A percentile compares a stretch with the other conserved stretches of the same genome.
phyloP scores from a whole-genome alignment of 2,113 vertebrate species.

The Castor canadensis region DNA sequence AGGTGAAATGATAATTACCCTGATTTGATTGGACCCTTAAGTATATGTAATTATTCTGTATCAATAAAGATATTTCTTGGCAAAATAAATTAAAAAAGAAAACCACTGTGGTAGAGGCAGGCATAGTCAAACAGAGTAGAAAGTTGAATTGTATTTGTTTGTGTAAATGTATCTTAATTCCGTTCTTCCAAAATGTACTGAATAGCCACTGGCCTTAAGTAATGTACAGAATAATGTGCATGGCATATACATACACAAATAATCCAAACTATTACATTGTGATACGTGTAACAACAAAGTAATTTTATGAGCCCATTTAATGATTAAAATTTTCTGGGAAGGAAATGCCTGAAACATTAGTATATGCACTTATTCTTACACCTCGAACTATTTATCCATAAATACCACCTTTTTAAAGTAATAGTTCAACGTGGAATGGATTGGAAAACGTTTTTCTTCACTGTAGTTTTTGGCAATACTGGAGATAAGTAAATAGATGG shows the following conservation, averaged over 20 bases:
- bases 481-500: constrained; percentile 47
- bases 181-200: not conserved
- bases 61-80: not conserved
- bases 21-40: not conserved
- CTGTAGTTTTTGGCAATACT: constrained; percentile 57
- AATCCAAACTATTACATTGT: not conserved
- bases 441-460: constrained; percentile 37
- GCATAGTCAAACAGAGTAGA: not conserved
- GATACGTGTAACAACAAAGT: not conserved
- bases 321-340: not conserved
- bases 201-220: not conserved
- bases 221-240: not conserved
- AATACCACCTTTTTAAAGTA: constrained; percentile 45
- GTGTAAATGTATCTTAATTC: not conserved
- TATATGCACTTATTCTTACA: not conserved
- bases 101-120: not conserved
- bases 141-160: not conserved
- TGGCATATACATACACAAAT: not conserved
- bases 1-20: not conserved
- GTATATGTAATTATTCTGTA: not conserved
- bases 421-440: constrained; percentile 19
- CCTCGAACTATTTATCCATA: constrained; percentile 55
- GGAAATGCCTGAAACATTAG: constrained; percentile 32
- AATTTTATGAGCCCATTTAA: constrained; percentile 14
- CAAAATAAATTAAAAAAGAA: not conserved